Percentiles rank a stretch among this genome's conserved stretches.
These are phyloP conservation scores for Lates japonicus DNA, from an alignment of 2,797 vertebrate genomes.

Conservation along the genomic window DNA sequence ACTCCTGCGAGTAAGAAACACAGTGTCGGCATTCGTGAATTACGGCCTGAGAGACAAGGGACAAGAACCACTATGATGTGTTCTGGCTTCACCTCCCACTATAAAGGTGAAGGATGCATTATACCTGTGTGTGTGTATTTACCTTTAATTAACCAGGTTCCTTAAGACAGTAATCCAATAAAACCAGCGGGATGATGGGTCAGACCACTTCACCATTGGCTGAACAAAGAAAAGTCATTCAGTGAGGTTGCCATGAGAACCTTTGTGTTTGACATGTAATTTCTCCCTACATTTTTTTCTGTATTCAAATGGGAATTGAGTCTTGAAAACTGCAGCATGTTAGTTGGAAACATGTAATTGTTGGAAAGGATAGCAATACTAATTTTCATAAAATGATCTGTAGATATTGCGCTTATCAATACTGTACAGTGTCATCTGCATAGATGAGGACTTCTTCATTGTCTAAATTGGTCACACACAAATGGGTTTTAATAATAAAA, in stretches of 20 bases:
- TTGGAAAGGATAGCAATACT: no score
- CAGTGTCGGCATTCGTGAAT: constrained; percentile 92
- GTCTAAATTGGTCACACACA: background rate
- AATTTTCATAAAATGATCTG: no score
- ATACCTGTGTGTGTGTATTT: background rate
- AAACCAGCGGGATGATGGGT: background rate
- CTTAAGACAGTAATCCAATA: background rate
- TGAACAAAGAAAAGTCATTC: background rate
- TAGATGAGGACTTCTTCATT: background rate
- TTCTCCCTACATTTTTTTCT: no score
- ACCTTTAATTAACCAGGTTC: background rate
- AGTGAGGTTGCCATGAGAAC: background rate
- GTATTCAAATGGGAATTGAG: no score
- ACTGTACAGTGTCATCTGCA: background rate
- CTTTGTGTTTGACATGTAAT: no score
- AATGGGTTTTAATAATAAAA: background rate
- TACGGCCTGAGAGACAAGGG: constrained; percentile 96
- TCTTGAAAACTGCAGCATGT: no score
- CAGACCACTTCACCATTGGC: background rate
- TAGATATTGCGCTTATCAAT: no score
- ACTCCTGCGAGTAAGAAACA: constrained; percentile 94
- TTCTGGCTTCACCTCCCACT: constrained; percentile 98
- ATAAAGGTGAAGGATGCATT: constrained; percentile 86
- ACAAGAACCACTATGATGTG: constrained; percentile 93
- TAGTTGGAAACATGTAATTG: no score